Percentiles rank a stretch among this genome's conserved stretches.
These are phyloP conservation scores for Anthoptus insignis DNA, from an alignment of 2,888 invertebrate genomes.

Conservation along the genomic window DNA sequence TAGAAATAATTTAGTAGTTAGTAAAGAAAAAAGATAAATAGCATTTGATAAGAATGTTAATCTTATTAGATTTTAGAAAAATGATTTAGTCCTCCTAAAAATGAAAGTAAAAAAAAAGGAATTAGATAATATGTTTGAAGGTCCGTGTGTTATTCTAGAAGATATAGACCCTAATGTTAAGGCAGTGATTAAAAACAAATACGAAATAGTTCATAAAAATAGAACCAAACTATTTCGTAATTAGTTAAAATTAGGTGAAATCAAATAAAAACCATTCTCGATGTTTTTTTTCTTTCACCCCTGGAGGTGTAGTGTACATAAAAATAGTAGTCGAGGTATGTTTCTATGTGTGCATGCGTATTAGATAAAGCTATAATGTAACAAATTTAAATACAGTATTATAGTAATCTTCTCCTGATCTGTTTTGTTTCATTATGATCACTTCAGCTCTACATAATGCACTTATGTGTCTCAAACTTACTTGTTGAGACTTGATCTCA, in stretches of 20 bases:
- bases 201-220: constrained; percentile 25
- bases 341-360: constrained; percentile 6
- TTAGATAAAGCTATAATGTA: too few relatives aligned
- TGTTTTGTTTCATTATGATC: too few relatives aligned
- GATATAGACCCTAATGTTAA: constrained; percentile 39
- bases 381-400: too few relatives aligned
- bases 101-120: constrained; percentile 32
- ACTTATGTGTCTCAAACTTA: constrained; percentile 51
- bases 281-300: constrained; percentile 19
- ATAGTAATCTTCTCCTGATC: neutral
- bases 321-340: neutral
- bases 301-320: constrained; percentile 22
- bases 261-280: neutral
- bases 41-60: constrained; percentile 35
- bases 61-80: constrained; percentile 28
- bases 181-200: constrained; percentile 23
- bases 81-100: constrained; percentile 38
- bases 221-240: constrained; percentile 14
- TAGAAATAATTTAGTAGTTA: constrained; percentile 24
- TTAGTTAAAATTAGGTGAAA: neutral
- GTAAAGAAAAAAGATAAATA: constrained; percentile 36
- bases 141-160: constrained; percentile 38
- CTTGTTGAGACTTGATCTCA: constrained; percentile 76
- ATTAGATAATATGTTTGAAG: constrained; percentile 37
- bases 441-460: too few relatives aligned